Percentiles rank a stretch among this genome's conserved stretches.
phyloP scores from a whole-genome alignment of 2,888 invertebrate species.

The Nymphalis polychloros region DNA sequence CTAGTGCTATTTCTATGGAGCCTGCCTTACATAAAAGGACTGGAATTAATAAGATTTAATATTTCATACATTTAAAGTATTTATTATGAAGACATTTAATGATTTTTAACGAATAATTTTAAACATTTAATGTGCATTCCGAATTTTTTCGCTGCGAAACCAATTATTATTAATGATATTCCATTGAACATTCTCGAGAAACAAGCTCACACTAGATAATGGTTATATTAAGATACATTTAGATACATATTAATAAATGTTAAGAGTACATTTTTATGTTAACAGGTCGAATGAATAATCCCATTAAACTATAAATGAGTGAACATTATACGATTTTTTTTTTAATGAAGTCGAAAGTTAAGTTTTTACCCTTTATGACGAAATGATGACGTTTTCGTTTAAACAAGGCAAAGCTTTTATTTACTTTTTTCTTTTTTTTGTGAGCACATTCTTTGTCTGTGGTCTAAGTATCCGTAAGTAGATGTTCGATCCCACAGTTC shows the following conservation, averaged over 20 bases:
- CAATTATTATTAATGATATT: background rate
- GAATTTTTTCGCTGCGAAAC: background rate
- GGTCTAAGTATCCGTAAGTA: conserved; percentile 11
- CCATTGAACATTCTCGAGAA: conserved; percentile 22
- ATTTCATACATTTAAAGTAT: too few relatives aligned
- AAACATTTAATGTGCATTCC: too few relatives aligned
- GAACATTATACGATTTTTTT: background rate
- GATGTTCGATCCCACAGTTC: conserved; percentile 14
- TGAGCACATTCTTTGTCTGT: conserved; percentile 1
- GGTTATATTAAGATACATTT: conserved; percentile 32
- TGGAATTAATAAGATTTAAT: too few relatives aligned
- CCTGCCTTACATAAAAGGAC: too few relatives aligned
- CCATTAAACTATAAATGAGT: background rate
- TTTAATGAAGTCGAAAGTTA: background rate
- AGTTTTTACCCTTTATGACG: background rate
- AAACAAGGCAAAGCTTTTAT: conserved; percentile 1
- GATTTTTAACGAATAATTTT: too few relatives aligned
- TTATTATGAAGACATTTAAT: too few relatives aligned
- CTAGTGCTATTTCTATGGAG: too few relatives aligned
- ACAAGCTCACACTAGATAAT: conserved; percentile 35
- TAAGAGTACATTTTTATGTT: conserved; percentile 2
- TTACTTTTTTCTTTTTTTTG: background rate
- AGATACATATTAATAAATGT: conserved; percentile 26
- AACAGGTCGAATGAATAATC: conserved; percentile 5
- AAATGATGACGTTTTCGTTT: background rate